Evolutionary conservation across 2,888 invertebrate genomes (phyloP).

Genomic region (Protodeltote pygarga): DNA sequence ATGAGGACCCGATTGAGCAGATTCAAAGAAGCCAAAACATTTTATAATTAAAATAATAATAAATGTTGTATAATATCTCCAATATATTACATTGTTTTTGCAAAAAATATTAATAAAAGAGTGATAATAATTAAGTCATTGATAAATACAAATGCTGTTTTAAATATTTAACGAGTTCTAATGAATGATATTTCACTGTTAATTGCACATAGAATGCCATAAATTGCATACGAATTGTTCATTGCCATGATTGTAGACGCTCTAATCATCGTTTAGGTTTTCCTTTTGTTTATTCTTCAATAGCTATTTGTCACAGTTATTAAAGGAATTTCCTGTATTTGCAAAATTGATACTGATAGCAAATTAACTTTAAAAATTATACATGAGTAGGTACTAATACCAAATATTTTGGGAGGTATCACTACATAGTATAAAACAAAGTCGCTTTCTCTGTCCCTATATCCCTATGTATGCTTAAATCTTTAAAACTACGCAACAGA

Average conservation of each 20-base stretch:
- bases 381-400: too few species aligned
- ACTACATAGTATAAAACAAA: too few species aligned
- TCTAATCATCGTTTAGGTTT: conserved; percentile 52
- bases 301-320: conserved; percentile 54
- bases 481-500: too few species aligned
- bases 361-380: conserved; percentile 42
- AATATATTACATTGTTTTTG: conserved; percentile 20
- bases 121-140: conserved; percentile 64
- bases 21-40: too few species aligned
- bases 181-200: conserved; percentile 78
- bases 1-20: too few species aligned
- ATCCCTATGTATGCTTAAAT: too few species aligned
- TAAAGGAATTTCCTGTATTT: conserved; percentile 66
- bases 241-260: conserved; percentile 72
- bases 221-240: conserved; percentile 80
- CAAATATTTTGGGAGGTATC: too few species aligned
- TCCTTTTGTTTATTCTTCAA: conserved; percentile 52
- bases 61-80: conserved; percentile 10
- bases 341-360: conserved; percentile 45
- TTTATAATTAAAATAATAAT: too few species aligned
- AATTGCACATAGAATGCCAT: conserved; percentile 71
- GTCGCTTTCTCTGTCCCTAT: too few species aligned
- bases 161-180: conserved; percentile 83
- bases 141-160: conserved; percentile 66
- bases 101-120: conserved; percentile 24